phyloP scores from a whole-genome alignment of 2,113 vertebrate genomes.

The Antigone vipio region DNA sequence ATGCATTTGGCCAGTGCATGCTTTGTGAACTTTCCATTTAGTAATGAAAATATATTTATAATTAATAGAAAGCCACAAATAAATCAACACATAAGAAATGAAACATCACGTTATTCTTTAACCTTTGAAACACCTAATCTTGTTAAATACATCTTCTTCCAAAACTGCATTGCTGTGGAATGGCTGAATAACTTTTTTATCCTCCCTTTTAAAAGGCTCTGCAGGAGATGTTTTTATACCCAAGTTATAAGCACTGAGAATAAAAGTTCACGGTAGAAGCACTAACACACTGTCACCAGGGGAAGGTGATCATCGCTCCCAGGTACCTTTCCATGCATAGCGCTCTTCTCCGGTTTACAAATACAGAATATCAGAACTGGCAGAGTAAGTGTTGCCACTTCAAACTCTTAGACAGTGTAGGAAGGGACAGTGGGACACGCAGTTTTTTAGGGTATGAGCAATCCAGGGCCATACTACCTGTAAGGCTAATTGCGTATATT shows the following conservation, averaged over 20 bases:
- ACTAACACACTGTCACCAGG: not conserved
- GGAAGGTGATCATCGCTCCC: not conserved
- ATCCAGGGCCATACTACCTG: not conserved
- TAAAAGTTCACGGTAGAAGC: not conserved
- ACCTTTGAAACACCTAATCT: not conserved
- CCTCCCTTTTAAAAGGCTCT: not conserved
- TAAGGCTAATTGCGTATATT: not conserved
- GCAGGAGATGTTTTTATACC: not conserved
- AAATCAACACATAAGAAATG: not conserved
- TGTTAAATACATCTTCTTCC: not conserved
- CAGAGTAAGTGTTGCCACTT: not conserved
- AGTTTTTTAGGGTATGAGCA: not conserved
- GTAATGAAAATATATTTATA: not conserved
- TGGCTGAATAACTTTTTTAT: not conserved
- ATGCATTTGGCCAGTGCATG: not conserved
- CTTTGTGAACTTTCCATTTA: not conserved
- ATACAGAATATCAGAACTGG: not conserved
- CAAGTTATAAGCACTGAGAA: not conserved
- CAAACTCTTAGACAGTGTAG: not conserved
- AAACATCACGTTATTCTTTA: not conserved
- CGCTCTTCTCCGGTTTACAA: not conserved
- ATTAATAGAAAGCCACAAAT: not conserved
- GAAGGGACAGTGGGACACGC: not conserved
- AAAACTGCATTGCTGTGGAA: not conserved
- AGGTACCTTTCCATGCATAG: not conserved